Percentiles rank a stretch among this genome's conserved stretches.
These are phyloP conservation scores for Linepithema humile DNA, from an alignment of 1,140 invertebrate species.

Conservation along the genomic window DNA sequence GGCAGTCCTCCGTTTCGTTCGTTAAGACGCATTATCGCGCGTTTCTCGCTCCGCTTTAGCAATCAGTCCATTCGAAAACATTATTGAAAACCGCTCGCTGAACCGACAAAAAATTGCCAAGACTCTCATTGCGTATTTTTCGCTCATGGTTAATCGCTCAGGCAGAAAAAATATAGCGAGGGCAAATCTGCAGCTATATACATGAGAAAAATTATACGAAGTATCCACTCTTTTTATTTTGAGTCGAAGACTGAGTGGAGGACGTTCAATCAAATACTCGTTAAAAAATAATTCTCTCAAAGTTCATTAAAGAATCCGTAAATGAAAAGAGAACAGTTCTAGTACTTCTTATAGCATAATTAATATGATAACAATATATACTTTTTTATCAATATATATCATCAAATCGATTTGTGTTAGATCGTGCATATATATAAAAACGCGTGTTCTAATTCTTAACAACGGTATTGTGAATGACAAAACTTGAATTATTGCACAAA, in stretches of 20 bases:
- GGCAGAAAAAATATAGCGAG: background rate
- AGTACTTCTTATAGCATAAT: background rate
- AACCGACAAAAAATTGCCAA: background rate
- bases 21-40: conserved; percentile 12
- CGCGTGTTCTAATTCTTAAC: background rate
- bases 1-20: background rate
- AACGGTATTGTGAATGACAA: background rate
- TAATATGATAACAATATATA: background rate
- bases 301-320: too few species aligned
- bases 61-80: conserved; percentile 7
- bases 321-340: too few species aligned
- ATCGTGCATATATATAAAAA: background rate
- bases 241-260: too few species aligned
- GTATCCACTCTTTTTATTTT: too few species aligned
- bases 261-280: too few species aligned
- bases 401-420: background rate
- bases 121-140: background rate
- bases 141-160: background rate
- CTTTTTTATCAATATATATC: too few species aligned
- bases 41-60: background rate
- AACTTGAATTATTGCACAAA: background rate
- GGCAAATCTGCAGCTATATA: background rate
- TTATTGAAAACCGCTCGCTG: background rate
- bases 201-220: too few species aligned
- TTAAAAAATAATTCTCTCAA: too few species aligned